A percentile compares a stretch with the other conserved stretches of the same genome.
These are phyloP conservation scores for Nymphalis c-album DNA, from an alignment of 2,888 invertebrate species.

Conservation along the genomic window DNA sequence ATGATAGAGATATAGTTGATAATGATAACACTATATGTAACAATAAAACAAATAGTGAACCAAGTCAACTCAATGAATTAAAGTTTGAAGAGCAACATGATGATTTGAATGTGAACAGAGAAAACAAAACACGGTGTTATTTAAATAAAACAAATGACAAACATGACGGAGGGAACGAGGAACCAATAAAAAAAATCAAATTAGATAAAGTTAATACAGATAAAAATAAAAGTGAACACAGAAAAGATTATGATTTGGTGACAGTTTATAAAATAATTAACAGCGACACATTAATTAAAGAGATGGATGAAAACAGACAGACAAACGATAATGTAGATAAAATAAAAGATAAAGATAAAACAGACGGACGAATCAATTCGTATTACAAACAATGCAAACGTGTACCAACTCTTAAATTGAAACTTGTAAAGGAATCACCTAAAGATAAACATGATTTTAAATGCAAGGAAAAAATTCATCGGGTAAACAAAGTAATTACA, in stretches of 20 bases:
- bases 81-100: background rate
- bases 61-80: too few species aligned
- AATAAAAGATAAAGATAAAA: too few species aligned
- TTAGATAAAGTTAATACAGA: background rate
- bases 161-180: background rate
- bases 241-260: constrained; percentile 13
- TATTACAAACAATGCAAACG: too few species aligned
- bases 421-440: background rate
- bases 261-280: constrained; percentile 34
- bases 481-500: constrained; percentile 38
- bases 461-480: constrained; percentile 17
- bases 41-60: too few species aligned
- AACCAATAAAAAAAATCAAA: background rate
- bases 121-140: too few species aligned
- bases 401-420: constrained; percentile 18
- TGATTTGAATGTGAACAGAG: background rate
- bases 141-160: background rate
- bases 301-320: too few species aligned
- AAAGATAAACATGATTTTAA: background rate
- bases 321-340: too few species aligned
- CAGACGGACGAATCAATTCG: too few species aligned
- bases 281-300: background rate
- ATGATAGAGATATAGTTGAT: background rate
- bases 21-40: too few species aligned
- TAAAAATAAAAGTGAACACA: background rate